These are phyloP conservation scores for Himalopsyche japonica DNA, from an alignment of 2,888 invertebrate species.

Conservation along the genomic window DNA sequence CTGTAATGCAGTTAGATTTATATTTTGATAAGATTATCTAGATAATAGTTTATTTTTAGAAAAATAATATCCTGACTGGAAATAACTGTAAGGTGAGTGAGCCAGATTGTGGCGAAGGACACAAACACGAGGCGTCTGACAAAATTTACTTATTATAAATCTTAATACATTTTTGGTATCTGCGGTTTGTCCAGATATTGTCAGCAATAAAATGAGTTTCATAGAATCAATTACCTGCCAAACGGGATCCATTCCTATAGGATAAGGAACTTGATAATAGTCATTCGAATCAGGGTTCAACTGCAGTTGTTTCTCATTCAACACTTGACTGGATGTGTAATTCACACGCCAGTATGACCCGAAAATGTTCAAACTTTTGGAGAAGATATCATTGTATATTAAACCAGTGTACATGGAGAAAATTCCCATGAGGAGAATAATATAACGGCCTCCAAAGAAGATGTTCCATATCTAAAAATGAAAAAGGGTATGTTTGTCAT, in stretches of 20 bases:
- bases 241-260: conserved; percentile 83
- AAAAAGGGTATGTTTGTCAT: no score
- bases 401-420: conserved; percentile 98
- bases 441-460: conserved; percentile 97
- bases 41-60: no score
- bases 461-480: conserved; percentile 88
- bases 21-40: no score
- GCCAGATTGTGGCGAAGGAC: no score
- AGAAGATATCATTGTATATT: conserved; percentile 97
- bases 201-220: no score
- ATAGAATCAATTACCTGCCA: conserved; percentile 62
- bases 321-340: conserved; percentile 61
- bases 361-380: conserved; percentile 93
- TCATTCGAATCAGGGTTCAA: conserved; percentile 68
- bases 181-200: no score
- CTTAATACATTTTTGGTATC: no score
- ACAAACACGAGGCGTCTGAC: no score
- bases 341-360: conserved; percentile 82
- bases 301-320: conserved; percentile 59
- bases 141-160: no score
- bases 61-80: no score
- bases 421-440: conserved; percentile 93
- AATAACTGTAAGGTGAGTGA: no score
- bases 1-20: no score
- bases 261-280: conserved; percentile 74